Evolutionary conservation across 2,113 vertebrate genomes (phyloP), one percentile per base, ranked within the genome.

Genomic region (Pipra filicauda): DNA sequence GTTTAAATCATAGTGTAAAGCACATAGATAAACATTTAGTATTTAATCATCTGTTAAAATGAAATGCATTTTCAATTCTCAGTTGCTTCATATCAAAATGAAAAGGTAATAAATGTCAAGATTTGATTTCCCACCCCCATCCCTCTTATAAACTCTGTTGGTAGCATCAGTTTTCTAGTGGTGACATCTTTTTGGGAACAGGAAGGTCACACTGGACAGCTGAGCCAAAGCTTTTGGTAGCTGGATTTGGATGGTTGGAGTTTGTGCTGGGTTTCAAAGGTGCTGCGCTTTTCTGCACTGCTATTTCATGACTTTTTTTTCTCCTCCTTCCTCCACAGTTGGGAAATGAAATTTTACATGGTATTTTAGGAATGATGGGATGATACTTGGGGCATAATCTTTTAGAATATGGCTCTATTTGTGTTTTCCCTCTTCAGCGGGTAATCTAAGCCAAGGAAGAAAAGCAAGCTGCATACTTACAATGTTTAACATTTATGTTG

Each of bases 31-130:
- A 95, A 92, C 86, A 96, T 91, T 94, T 95, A 84, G 83, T 94
- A 95, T 95, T 96, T 96, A 96, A 94, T 96, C 72, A 95, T 96
- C 85, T 96, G 89, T 95, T 97, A 93, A 96, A 96, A 96, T 94
- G 85, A 97, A 98, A 95, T 96, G 84, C 81, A 88, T 87, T 92
- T 92, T 94, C 83, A 91, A 48, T 92, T 95, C 84, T 95, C 85
- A 73, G 31, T 96, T 0, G 35, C 76, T 89, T 95, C 46, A 41
- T 75, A 89, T 91, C 72, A 95, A 93, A 94, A 91, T 72, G 73
- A 84, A 86, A 95, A 92, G 44, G 52, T 86, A 93, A 91, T 93
- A 96, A 95, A 94, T 75, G 91, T 94, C 83, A 89, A 35, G 62
- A 72, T 76, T 93, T 92, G 70, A 94, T 94, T 91, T 74, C 46